Base-by-base conservation (phyloP, 2,888 invertebrate genomes). In the Calephelis perditalis region DNA sequence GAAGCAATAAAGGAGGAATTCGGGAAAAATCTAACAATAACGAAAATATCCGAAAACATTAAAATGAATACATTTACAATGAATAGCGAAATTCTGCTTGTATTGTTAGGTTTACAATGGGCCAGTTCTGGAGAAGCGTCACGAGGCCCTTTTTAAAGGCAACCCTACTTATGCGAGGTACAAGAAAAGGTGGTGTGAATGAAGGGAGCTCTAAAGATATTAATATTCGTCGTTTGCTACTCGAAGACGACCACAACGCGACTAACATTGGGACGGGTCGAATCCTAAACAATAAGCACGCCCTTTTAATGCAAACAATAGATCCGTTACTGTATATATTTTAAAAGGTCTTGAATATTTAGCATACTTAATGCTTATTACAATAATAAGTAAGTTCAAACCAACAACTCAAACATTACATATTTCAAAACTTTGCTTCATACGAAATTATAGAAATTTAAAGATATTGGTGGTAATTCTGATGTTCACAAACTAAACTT, bases 21-120 rank as follows among this genome's bases (percentile, higher is more conserved):
- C 35, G 36, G 26, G 54, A 63, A 68, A 69, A 70, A 68, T 66
- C 67, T 66, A 64, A 71, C 70, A 74, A 75, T 71, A 67, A 64
- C 67, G 71, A 71, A 67, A 73, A 73, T 78, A 76, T 68, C 61
- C 65, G 62, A 68, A 73, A 69, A 68, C 68, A 69, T 68, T 67
- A 68, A 72, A 71, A 72, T 70, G 71, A 72, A 74, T 71, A 73
- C 70, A 72, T 71, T 73, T 72, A 68, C 67, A 61, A 64, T 77
- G 75, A 79, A 78, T 76, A 77, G 75, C 72, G 70, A 71, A 79
- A 76, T 78, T 79, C 74, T 66, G 71, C 71, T 70, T 73, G 77
- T 81, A 80, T 78, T 81, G 73, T 71, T 70, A 67, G 71, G 68
- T 73, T 72, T 75, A 78, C 77, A 82, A 81, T 74, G 66, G 75